Percentiles rank a stretch among this genome's conserved stretches.
phyloP scores from a whole-genome alignment of 2,797 vertebrate genomes.

The Tiaroga cobitis region DNA sequence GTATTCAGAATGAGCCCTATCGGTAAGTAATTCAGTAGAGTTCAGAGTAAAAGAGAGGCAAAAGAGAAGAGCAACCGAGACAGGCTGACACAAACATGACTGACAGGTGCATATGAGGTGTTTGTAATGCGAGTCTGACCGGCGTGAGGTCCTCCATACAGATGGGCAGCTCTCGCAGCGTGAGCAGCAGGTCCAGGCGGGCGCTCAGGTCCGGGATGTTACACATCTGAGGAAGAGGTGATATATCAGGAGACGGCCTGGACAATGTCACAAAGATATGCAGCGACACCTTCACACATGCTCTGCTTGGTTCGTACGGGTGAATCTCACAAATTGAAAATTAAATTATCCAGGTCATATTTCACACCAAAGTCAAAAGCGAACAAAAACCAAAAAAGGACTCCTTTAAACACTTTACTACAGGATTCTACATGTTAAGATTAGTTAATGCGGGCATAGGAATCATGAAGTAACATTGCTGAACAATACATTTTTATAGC shows the following conservation, averaged over 20 bases:
- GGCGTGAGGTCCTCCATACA: slow-evolving; percentile 81
- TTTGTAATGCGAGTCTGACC: slow-evolving; percentile 68
- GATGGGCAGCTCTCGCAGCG: slow-evolving; percentile 80
- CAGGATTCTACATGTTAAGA: neutral
- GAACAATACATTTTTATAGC: neutral
- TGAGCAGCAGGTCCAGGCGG: slow-evolving; percentile 83
- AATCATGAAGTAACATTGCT: neutral
- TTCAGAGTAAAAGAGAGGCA: neutral
- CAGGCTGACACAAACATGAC: slow-evolving; percentile 6
- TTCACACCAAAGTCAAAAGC: neutral
- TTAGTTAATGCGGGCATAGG: neutral
- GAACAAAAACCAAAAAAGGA: neutral
- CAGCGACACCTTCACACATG: neutral
- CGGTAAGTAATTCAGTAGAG: neutral
- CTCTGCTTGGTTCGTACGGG: neutral
- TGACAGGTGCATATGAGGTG: slow-evolving; percentile 36
- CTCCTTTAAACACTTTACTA: neutral
- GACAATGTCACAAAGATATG: neutral
- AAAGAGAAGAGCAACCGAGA: neutral
- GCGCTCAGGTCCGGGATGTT: slow-evolving; percentile 82
- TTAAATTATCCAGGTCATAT: neutral
- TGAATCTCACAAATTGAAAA: neutral
- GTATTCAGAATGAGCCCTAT: neutral
- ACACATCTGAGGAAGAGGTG: slow-evolving; percentile 80
- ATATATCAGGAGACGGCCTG: neutral